Evolutionary conservation across 2,888 invertebrate species (phyloP).

Genomic region (Amphipyra tragopoginis): DNA sequence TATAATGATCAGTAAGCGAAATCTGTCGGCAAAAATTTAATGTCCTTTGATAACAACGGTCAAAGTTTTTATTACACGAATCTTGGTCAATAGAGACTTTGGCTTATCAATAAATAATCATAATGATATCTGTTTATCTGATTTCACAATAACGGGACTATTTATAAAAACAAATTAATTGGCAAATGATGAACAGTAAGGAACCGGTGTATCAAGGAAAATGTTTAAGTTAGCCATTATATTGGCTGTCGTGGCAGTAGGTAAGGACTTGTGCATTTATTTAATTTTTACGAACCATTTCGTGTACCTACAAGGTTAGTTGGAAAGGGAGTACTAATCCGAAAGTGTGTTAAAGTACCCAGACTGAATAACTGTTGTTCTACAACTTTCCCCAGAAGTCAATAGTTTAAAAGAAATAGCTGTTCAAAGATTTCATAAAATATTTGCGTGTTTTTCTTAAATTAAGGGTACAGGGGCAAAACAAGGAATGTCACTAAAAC

Average conservation of each 20-base stretch:
- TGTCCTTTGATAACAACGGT: constrained; percentile 41
- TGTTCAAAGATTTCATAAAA: no score
- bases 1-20: constrained; percentile 10
- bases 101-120: not conserved
- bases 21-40: constrained; percentile 32
- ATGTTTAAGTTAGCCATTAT: constrained; percentile 53
- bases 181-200: constrained; percentile 6
- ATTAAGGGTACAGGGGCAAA: no score
- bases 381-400: no score
- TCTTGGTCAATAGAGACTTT: constrained; percentile 1
- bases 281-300: constrained; percentile 23
- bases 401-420: no score
- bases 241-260: constrained; percentile 46
- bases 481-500: no score
- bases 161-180: constrained; percentile 36
- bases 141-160: not conserved
- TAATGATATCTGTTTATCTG: constrained; percentile 20
- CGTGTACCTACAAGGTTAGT: not conserved
- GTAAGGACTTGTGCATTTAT: constrained; percentile 49
- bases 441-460: no score
- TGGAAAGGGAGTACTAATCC: no score
- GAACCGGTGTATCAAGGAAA: constrained; percentile 6
- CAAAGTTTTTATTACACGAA: constrained; percentile 4
- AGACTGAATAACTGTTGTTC: no score
- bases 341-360: no score